Evolutionary conservation across 1,140 invertebrate genomes (phyloP), one percentile per base, ranked within the genome.

Genomic region (Eupeodes corollae): DNA sequence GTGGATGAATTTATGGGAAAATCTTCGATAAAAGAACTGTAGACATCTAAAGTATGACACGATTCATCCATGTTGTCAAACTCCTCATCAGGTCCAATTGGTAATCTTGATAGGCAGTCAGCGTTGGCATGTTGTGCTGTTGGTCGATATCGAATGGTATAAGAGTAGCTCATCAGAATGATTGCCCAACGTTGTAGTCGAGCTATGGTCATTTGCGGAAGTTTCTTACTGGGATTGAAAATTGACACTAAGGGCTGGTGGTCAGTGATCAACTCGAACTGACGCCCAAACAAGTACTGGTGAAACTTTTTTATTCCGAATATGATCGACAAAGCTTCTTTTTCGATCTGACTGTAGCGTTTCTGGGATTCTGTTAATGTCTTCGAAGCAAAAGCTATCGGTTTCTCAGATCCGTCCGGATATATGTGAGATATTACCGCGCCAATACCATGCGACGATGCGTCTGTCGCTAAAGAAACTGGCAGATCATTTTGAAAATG

Each of bases 201-300:
- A 40, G 42, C 42, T 11, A 48, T 48, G 13, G 55, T 48, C 40
- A 50, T 46, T 16, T 32, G 38, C 13, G 54, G 51, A 48, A 56
- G 48, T 10, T 49, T 47, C 35, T 54, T 57, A 54, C 57, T 34
- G 31, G 40, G 33, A 14, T 34, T 34, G 44, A 73, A 69, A 18
- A 75, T 61, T 55, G 32, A 63, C 47, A 13, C 51, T 21, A 75
- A 50, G 2, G 72, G 69, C 38, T 69, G 64, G 48, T 75, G 70
- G 48, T 76, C 73, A 5, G 68, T 76, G n/a, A 58, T 46, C 3
- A 76, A 46, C 2, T 47, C 67, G 48, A 75, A 73, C 13, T 67
- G 42, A 14, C 61, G 40, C 6, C 70, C 71, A 49, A 57, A 71
- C 3, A 73, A 15, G 42, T 67, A 72, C 35, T 70, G 40, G 48